phyloP scores from a whole-genome alignment of 2,797 vertebrate genomes.

The Hafferia zeledoni region DNA sequence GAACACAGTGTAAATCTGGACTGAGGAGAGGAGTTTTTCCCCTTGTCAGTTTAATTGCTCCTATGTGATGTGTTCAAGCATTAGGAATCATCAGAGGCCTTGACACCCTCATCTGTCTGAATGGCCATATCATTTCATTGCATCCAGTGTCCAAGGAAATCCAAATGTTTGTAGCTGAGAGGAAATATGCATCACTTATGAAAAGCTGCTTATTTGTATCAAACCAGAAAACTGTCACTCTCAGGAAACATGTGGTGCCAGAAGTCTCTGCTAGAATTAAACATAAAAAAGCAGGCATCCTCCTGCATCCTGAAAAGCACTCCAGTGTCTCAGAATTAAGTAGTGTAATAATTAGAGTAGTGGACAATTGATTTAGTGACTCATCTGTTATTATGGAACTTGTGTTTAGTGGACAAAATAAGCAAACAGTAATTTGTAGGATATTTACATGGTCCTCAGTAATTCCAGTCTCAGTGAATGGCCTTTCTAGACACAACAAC shows the following conservation, averaged over 20 bases:
- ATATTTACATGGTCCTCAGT: not conserved
- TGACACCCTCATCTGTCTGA: constrained; percentile 41
- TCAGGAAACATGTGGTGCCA: constrained; percentile 3
- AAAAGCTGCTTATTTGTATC: constrained; percentile 51
- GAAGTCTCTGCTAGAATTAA: not conserved
- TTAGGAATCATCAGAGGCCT: constrained; percentile 50
- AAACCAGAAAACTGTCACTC: constrained; percentile 21
- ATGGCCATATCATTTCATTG: constrained; percentile 16
- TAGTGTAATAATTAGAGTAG: not conserved
- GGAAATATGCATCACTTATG: constrained; percentile 11
- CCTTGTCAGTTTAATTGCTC: constrained; percentile 65
- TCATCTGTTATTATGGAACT: not conserved
- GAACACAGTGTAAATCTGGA: constrained; percentile 69
- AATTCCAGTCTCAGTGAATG: not conserved
- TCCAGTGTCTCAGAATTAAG: not conserved
- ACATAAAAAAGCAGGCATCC: not conserved
- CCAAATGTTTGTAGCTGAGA: constrained; percentile 34
- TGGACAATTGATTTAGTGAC: not conserved
- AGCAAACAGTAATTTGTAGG: not conserved
- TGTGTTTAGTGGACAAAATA: not conserved
- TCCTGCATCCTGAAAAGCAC: not conserved
- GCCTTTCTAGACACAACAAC: not conserved
- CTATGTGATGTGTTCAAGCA: constrained; percentile 42
- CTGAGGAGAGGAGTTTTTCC: constrained; percentile 38
- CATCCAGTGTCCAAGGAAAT: not conserved